Evolutionary conservation across 2,113 vertebrate genomes (phyloP).

Genomic region (Chauna torquata): DNA sequence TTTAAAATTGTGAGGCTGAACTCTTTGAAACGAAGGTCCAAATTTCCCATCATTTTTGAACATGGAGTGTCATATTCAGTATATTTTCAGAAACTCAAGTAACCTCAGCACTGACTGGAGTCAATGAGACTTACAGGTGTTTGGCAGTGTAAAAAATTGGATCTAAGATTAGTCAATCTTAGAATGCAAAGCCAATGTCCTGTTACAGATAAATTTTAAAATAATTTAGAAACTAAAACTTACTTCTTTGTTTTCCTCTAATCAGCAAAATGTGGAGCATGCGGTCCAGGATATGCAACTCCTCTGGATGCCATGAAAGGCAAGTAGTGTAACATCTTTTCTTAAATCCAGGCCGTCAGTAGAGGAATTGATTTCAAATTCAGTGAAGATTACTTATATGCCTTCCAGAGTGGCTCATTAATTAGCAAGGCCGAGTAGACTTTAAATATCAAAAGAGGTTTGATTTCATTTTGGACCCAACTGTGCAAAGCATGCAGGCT

Average conservation of each 20-base stretch:
- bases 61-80: not conserved
- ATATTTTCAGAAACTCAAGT: not conserved
- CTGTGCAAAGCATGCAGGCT: not conserved
- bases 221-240: not conserved
- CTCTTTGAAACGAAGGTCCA: not conserved
- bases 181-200: not conserved
- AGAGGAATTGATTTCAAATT: not conserved
- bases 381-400: not conserved
- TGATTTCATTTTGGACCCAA: not conserved
- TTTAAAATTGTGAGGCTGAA: not conserved
- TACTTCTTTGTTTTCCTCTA: not conserved
- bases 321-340: not conserved
- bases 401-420: not conserved
- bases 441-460: not conserved
- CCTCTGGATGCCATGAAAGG: constrained; percentile 94
- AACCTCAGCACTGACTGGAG: not conserved
- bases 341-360: not conserved
- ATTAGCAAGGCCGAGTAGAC: not conserved
- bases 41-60: not conserved
- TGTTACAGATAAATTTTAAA: not conserved
- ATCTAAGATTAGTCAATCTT: not conserved
- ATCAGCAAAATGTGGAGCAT: constrained; percentile 79
- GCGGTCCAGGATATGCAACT: constrained; percentile 88
- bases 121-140: not conserved
- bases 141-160: not conserved